phyloP scores from a whole-genome alignment of 2,797 vertebrate genomes.

The Microctenopoma steveboyesi region DNA sequence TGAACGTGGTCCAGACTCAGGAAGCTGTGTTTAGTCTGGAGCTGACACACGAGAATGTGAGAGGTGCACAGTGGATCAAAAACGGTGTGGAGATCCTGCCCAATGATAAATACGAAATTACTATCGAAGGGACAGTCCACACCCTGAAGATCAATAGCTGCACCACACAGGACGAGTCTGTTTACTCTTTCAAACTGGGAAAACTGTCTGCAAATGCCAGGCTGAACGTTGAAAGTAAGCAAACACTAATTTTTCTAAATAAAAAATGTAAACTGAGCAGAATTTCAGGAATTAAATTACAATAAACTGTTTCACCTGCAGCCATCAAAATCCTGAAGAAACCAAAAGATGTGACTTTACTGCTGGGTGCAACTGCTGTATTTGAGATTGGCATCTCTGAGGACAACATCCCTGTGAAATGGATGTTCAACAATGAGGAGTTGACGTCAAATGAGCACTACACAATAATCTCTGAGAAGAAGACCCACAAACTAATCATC shows the following conservation, averaged over 20 bases:
- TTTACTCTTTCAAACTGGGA: conserved; percentile 97
- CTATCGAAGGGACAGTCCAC: conserved; percentile 86
- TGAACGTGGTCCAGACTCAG: conserved; percentile 95
- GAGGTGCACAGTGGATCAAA: conserved; percentile 95
- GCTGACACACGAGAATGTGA: conserved; percentile 92
- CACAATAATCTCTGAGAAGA: conserved; percentile 90
- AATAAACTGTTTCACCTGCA: conserved; percentile 58
- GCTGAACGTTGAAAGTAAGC: conserved; percentile 96
- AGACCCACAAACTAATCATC: conserved; percentile 92
- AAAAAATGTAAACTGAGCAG: not conserved
- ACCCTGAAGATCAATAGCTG: conserved; percentile 91
- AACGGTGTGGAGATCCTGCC: conserved; percentile 90
- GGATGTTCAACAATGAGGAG: conserved; percentile 94
- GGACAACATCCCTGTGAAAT: conserved; percentile 92
- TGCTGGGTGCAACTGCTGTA: conserved; percentile 88
- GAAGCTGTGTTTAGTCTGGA: conserved; percentile 92
- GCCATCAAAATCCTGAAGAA: conserved; percentile 98
- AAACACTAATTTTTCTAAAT: not conserved
- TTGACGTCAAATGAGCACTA: conserved; percentile 87
- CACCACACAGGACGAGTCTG: conserved; percentile 89
- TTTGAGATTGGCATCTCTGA: conserved; percentile 96
- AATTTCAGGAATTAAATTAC: not conserved
- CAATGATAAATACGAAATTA: conserved; percentile 90
- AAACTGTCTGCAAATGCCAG: conserved; percentile 94
- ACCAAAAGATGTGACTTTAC: conserved; percentile 93